Base-by-base conservation (phyloP, 2,797 vertebrate species). In the Lophotriccus pileatus region DNA sequence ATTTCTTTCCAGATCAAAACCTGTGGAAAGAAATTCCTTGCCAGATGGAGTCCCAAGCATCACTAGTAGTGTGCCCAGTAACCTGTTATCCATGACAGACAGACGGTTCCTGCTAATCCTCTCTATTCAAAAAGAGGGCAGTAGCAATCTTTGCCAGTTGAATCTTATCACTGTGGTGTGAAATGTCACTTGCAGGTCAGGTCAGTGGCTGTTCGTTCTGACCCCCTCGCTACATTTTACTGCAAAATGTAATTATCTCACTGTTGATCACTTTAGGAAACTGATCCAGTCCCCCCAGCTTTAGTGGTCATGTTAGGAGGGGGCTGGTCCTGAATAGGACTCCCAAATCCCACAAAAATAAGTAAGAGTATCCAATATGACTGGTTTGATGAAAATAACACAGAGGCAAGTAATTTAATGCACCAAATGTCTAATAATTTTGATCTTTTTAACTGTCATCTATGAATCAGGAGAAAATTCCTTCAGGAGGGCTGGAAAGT, bases 71-170 rank as follows among this genome's bases (percentile, higher is more conserved):
- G 16, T 43, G 67, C 41, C 52, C 56, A 46, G 53, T 66, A 74
- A 84, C 47, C 39, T 37, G 43, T 76, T 44, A 79, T 30, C 55
- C 50, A 9, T 1, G 5, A 32, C 34, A 58, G 44, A 8, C 17
- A 79, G 80, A 9, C 0, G 0, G 25, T 34, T 87, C 82, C 78
- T 80, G 72, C 82, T 85, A 49, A 91, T 83, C 72, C 69, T 43
- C 46, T 68, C 64, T 68, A 56, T 27, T 93, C 68, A 89, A 89
- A 93, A 80, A 91, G 91, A 95, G 89, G 93, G 93, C 93, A 94
- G 89, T 53, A 96, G 91, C 89, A 92, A 70, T 60, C 93, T 94
- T 85, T 85, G 64, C 64, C 39, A 50, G n/a, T 27, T 85, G 84
- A 79, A 74, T 56, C 68, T 87, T 84, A 66, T 19, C 13, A 3